A percentile compares a stretch with the other conserved stretches of the same genome.
Conservation (phyloP, 2,113 vertebrate species). For the Leucopsar rothschildi region DNA sequence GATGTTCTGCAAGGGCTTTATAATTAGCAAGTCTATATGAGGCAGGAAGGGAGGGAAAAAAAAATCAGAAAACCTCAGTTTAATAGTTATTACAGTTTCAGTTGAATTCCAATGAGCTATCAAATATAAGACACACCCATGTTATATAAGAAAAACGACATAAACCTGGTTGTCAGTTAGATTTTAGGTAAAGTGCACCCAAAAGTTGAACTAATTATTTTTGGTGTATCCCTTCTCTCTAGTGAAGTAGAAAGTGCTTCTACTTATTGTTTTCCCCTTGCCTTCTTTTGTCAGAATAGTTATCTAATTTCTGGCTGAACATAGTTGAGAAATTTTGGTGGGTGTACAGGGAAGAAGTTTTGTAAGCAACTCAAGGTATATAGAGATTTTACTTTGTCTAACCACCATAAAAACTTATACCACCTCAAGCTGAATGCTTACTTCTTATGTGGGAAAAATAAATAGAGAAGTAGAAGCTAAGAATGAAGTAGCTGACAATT, state of each 20-base stretch:
- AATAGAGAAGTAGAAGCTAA: background rate
- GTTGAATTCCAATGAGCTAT: background rate
- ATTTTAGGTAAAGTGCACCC: background rate
- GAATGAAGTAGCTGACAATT: background rate
- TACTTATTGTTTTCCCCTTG: background rate
- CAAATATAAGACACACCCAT: background rate
- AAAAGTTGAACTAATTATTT: background rate
- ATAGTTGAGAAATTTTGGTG: background rate
- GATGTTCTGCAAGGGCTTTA: conserved; percentile 70
- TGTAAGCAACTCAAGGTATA: background rate
- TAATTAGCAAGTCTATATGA: conserved; percentile 67
- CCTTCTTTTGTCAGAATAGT: background rate
- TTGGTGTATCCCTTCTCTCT: background rate
- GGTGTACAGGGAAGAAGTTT: background rate
- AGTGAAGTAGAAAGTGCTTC: background rate
- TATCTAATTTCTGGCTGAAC: background rate
- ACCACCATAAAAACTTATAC: background rate
- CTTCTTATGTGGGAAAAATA: background rate
- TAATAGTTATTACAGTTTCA: background rate
- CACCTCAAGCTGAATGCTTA: background rate
- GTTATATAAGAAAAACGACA: background rate
- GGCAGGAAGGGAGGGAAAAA: background rate
- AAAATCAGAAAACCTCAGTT: background rate
- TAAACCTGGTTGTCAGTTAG: background rate
- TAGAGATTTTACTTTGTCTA: background rate